Base-by-base conservation (phyloP, 2,113 vertebrate species). In the Triplophysa dalaica region DNA sequence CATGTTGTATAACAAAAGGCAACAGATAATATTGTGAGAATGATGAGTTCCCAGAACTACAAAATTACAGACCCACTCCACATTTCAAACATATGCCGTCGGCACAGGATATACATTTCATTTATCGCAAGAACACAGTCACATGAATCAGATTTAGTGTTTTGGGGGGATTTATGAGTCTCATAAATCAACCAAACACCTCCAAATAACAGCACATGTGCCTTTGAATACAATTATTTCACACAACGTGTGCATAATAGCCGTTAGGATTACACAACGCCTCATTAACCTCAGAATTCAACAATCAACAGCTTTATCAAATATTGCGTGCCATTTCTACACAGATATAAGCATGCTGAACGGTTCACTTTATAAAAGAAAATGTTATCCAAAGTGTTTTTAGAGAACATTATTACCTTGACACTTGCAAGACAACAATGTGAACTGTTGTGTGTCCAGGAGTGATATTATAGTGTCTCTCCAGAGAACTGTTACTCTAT, bases 21-120 rank as follows among this genome's bases (percentile, higher is more conserved):
- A 43, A 73, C 2, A 58, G 2, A 58, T 38, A 29, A 29, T 52
- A 41, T 22, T 60, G 33, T 2, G n/a, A 60, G 70, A 21, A 8
- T 22, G 41, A 24, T 73, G 8, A 24, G 5, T 21, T 72, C 52
- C 19, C 50, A 72, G 52, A 72, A 19, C 58, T 62, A 14, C 50
- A 17, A 29, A 62, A 75, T n/a, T 58, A 19, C 54, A 56, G 17
- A 56, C 54, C 7, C 19, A n/a, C 58, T 75, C 5, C 65, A 68
- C 41, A 70, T 14, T 54, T 33, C 62, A 83, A 67, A 52, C 56
- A 83, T 68, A 45, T 75, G 70, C 58, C n/a, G 17, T 70, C 48
- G 5, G 41, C 56, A n/a, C 16, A 17, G 58, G 16, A 43, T 17
- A 43, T 13, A 62, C 7, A 45, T 63, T 38, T 63, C 1, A 63